These are phyloP conservation scores for Coptotermes formosanus DNA, from an alignment of 1,140 invertebrate species.

Conservation along the genomic window DNA sequence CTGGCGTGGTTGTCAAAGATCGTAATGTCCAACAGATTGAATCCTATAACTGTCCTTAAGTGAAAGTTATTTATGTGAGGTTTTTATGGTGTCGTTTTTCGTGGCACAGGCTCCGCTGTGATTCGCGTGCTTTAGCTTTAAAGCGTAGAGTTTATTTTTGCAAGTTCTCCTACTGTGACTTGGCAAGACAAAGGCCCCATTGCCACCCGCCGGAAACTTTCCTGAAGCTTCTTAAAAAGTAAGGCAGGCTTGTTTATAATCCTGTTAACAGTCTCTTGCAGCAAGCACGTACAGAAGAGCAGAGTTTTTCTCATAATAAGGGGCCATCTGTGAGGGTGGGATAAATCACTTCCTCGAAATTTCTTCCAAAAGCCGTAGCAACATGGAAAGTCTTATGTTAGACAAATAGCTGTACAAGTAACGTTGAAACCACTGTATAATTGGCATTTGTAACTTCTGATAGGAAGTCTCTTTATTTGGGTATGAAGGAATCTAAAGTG, in stretches of 20 bases:
- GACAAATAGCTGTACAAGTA: too few relatives aligned
- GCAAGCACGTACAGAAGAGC: neutral
- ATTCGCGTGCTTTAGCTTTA: neutral
- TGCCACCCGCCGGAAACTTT: neutral
- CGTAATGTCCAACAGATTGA: neutral
- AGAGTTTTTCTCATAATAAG: too few relatives aligned
- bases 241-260: neutral
- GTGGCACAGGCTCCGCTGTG: neutral
- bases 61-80: neutral
- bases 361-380: too few relatives aligned
- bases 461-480: too few relatives aligned
- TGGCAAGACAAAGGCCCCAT: neutral
- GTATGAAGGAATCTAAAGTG: too few relatives aligned
- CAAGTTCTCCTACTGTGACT: neutral
- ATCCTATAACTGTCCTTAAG: neutral
- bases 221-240: neutral
- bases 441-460: too few relatives aligned
- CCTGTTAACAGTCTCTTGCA: neutral
- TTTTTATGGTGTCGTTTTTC: neutral
- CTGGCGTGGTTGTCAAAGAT: neutral
- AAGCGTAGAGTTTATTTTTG: conserved; percentile 17
- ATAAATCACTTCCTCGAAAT: too few relatives aligned
- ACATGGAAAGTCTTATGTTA: too few relatives aligned
- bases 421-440: too few relatives aligned
- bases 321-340: too few relatives aligned